Evolutionary conservation across 2,113 vertebrate species (phyloP).

Genomic region (Egretta garzetta): DNA sequence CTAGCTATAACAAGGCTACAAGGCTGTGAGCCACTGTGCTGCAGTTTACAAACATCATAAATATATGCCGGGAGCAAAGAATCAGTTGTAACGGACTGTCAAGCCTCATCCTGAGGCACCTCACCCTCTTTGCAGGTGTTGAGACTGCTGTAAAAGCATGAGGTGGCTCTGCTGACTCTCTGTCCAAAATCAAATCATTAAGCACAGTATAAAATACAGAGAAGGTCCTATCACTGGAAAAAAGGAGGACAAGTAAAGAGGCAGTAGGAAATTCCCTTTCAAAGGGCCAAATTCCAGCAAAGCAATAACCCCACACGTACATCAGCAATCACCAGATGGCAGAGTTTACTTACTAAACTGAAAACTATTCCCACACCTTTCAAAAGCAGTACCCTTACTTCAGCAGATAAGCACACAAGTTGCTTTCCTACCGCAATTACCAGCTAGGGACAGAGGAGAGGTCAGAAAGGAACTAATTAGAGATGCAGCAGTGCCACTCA

Average conservation of each 20-base stretch:
- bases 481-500: background rate
- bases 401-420: rapidly evolving
- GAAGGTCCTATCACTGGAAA: background rate
- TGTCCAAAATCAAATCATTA: background rate
- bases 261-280: background rate
- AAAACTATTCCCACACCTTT: background rate
- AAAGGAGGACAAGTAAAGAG: background rate
- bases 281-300: background rate
- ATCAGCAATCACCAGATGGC: background rate
- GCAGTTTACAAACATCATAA: background rate
- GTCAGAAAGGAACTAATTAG: background rate
- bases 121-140: background rate
- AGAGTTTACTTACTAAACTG: background rate
- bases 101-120: rapidly evolving
- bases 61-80: background rate
- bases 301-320: background rate
- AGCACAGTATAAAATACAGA: background rate
- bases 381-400: background rate
- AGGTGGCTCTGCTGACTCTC: background rate
- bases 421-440: background rate
- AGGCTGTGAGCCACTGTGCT: background rate
- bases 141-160: background rate
- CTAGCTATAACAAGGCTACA: background rate
- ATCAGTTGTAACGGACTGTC: background rate
- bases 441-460: background rate